Evolutionary conservation across 1,140 invertebrate species (phyloP).

Genomic region (Odontomachus brunneus): DNA sequence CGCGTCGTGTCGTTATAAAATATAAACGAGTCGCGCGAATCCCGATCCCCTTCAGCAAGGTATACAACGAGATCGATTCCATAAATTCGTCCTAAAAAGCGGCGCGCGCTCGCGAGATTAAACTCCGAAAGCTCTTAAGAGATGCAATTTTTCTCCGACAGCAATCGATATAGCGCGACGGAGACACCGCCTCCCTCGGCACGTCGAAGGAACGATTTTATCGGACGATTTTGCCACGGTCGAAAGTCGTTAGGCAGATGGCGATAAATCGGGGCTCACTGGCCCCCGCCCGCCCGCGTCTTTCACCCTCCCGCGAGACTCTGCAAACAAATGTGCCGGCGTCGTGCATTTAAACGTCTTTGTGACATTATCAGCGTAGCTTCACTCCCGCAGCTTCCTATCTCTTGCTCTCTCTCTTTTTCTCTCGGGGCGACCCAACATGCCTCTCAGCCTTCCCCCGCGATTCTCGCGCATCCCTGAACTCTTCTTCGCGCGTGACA

Average conservation of each 20-base stretch:
- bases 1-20: too few relatives aligned
- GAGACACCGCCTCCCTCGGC: slow-evolving; percentile 24
- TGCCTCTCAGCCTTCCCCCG: neutral
- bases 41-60: too few relatives aligned
- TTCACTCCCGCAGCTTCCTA: slow-evolving; percentile 53
- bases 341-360: slow-evolving; percentile 66
- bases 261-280: slow-evolving; percentile 58
- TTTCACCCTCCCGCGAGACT: slow-evolving; percentile 55
- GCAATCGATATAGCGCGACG: slow-evolving; percentile 48
- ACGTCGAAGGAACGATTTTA: slow-evolving; percentile 55
- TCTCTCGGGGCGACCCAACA: neutral
- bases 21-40: too few relatives aligned
- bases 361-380: slow-evolving; percentile 65
- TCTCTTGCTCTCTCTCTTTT: too few relatives aligned
- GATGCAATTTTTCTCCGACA: slow-evolving; percentile 46
- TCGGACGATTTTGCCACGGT: slow-evolving; percentile 61
- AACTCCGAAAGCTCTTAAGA: slow-evolving; percentile 47
- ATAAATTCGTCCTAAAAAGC: slow-evolving; percentile 8
- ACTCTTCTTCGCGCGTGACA: too few relatives aligned
- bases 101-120: slow-evolving; percentile 22
- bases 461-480: neutral
- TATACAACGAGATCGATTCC: neutral
- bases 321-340: slow-evolving; percentile 67
- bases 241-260: slow-evolving; percentile 62
- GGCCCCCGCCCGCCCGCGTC: neutral